These are phyloP conservation scores for Synaphobranchus kaupii DNA, from an alignment of 2,797 vertebrate genomes.

Conservation along the genomic window DNA sequence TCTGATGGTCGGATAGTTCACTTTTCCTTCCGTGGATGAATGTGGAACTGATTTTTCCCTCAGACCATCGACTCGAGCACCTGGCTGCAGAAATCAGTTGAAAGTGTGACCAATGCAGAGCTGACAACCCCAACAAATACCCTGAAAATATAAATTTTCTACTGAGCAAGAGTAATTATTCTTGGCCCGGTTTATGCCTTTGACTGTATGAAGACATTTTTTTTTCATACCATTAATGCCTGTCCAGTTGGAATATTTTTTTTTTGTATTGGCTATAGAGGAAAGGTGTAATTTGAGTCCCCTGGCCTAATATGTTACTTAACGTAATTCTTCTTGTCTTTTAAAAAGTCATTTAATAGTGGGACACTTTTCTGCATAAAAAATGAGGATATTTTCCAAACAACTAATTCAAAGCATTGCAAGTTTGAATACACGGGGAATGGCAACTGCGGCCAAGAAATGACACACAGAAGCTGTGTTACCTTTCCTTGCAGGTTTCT, in stretches of 20 bases:
- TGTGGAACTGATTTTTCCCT: constrained; percentile 1
- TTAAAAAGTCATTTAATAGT: not conserved
- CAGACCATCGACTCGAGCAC: constrained; percentile 12
- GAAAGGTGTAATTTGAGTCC: not conserved
- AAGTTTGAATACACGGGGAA: not conserved
- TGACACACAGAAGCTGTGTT: not conserved
- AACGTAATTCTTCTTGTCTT: not conserved
- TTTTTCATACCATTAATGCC: not conserved
- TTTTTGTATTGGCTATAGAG: not conserved
- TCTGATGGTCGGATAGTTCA: not conserved
- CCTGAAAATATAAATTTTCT: constrained; percentile 30
- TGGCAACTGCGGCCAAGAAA: not conserved
- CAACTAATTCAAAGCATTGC: not conserved
- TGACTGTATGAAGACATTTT: constrained; percentile 13
- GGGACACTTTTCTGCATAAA: not conserved
- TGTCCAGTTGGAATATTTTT: constrained; percentile 4
- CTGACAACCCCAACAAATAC: constrained; percentile 20
- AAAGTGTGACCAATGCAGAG: constrained; percentile 1
- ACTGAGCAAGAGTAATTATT: constrained; percentile 17
- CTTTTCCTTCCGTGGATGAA: not conserved
- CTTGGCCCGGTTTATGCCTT: constrained; percentile 6
- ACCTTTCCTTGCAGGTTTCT: not conserved
- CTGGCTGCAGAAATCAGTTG: not conserved
- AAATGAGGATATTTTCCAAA: not conserved
- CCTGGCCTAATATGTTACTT: constrained; percentile 11